A percentile compares a stretch with the other conserved stretches of the same genome.
Evolutionary conservation across 2,797 vertebrate species (phyloP).

Genomic region (Sorex maritimensis): DNA sequence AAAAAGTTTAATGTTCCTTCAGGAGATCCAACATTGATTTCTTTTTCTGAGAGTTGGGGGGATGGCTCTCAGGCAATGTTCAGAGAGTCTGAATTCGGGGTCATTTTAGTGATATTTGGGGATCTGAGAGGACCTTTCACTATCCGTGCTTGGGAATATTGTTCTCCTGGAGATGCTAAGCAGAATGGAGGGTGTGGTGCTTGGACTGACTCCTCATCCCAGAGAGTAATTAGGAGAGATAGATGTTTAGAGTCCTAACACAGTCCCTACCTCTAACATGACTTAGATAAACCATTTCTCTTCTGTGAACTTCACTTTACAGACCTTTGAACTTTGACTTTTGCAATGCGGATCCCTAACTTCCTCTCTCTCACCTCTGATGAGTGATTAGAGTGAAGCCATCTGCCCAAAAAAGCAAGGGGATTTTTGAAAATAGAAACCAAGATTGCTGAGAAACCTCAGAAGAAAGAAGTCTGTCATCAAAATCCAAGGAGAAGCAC

Average conservation of each 20-base stretch:
- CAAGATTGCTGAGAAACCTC: conserved; percentile 42
- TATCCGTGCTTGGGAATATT: too few relatives aligned
- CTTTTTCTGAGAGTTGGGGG: too few relatives aligned
- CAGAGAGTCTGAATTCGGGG: too few relatives aligned
- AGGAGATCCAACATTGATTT: neutral
- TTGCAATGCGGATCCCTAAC: neutral
- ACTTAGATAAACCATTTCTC: neutral
- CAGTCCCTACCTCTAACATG: neutral
- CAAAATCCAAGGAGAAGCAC: conserved; percentile 35
- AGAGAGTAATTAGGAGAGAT: neutral
- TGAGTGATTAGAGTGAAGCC: neutral
- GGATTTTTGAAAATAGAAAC: conserved; percentile 59
- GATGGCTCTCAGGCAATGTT: too few relatives aligned
- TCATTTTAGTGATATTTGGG: too few relatives aligned
- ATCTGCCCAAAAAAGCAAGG: conserved; percentile 8
- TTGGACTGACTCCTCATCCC: too few relatives aligned
- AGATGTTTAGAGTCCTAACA: neutral
- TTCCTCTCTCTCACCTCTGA: neutral
- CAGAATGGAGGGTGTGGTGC: too few relatives aligned
- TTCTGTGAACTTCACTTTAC: conserved; percentile 13
- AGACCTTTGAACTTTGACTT: neutral
- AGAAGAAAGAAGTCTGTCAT: conserved; percentile 32
- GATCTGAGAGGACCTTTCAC: too few relatives aligned
- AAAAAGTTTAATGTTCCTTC: neutral
- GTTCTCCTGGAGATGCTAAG: too few relatives aligned